A percentile compares a stretch with the other conserved stretches of the same genome.
phyloP scores from a whole-genome alignment of 92 coral and sea anemone species.

The Muricea muricata region DNA sequence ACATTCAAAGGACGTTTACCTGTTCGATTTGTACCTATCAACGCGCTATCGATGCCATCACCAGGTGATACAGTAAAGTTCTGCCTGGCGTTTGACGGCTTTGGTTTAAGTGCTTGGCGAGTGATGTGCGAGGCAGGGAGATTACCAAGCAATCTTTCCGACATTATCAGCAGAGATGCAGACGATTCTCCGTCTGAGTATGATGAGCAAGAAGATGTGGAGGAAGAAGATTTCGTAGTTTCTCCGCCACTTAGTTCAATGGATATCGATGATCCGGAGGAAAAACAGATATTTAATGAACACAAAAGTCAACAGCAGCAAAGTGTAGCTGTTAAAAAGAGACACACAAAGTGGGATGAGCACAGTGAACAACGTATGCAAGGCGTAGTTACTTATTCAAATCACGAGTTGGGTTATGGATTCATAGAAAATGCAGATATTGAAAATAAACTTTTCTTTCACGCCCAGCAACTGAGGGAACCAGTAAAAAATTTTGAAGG shows the following conservation, averaged over 20 bases:
- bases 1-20: conserved; percentile 51
- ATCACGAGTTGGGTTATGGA: conserved; percentile 56
- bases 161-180: neutral
- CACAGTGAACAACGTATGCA: conserved; percentile 46
- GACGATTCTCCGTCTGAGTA: conserved; percentile 42
- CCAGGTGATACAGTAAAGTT: conserved; percentile 72
- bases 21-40: conserved; percentile 71
- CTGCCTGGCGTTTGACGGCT: conserved; percentile 73
- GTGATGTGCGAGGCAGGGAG: conserved; percentile 59
- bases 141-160: conserved; percentile 15
- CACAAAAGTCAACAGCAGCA: neutral
- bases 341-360: conserved; percentile 39
- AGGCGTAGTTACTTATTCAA: conserved; percentile 52
- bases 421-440: conserved; percentile 54
- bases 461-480: conserved; percentile 61
- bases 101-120: conserved; percentile 77
- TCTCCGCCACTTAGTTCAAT: conserved; percentile 39
- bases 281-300: neutral
- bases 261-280: neutral
- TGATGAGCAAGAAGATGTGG: conserved; percentile 52
- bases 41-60: conserved; percentile 66
- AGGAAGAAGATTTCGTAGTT: conserved; percentile 31
- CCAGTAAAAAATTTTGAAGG: conserved; percentile 48
- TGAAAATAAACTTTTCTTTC: conserved; percentile 56
- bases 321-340: neutral